Evolutionary conservation across 2,797 vertebrate genomes (phyloP).

Genomic region (Cyprinella venusta): DNA sequence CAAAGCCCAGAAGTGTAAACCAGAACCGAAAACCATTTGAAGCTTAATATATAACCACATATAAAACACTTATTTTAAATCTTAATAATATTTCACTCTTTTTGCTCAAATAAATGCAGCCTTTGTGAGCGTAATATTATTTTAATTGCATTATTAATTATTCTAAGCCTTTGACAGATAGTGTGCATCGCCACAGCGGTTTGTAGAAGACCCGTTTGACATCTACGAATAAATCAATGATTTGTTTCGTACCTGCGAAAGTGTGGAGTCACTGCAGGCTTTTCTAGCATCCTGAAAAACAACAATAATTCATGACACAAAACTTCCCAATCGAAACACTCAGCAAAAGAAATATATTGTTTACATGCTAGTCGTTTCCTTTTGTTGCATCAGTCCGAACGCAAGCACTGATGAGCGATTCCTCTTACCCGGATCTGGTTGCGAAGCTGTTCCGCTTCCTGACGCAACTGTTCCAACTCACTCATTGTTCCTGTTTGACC

Average conservation of each 20-base stretch:
- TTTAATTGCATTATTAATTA: neutral
- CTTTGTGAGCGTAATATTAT: neutral
- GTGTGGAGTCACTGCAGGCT: constrained; percentile 86
- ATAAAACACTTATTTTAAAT: no score
- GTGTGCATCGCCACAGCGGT: neutral
- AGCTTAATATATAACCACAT: no score
- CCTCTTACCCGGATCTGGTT: constrained; percentile 85
- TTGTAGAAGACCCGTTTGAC: neutral
- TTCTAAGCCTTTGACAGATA: neutral
- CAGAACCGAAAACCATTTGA: no score
- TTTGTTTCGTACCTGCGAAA: constrained; percentile 79
- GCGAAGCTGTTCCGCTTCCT: constrained; percentile 86
- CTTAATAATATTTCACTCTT: no score
- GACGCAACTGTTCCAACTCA: constrained; percentile 87
- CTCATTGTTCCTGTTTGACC: constrained; percentile 77
- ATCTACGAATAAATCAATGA: neutral
- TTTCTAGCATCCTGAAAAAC: constrained; percentile 85
- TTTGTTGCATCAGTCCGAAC: neutral
- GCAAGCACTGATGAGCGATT: neutral
- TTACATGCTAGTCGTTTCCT: neutral
- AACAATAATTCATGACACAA: neutral
- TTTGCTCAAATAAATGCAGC: neutral
- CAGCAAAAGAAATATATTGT: neutral
- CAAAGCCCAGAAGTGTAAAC: no score
- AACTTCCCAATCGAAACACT: neutral